phyloP scores from a whole-genome alignment of 1,140 invertebrate genomes.

The Lepidostoma basale region DNA sequence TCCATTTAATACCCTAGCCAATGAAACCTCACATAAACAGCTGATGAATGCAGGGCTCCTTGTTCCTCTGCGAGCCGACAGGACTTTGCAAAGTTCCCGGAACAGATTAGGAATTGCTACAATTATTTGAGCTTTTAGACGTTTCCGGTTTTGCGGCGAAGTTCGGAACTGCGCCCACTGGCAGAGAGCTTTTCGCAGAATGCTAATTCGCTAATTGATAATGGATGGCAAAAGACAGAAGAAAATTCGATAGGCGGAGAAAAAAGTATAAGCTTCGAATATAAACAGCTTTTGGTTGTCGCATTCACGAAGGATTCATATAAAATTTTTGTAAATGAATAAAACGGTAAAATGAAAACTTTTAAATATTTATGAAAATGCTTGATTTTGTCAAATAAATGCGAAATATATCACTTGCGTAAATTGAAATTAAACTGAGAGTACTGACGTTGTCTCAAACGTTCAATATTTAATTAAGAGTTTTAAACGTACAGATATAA shows the following conservation, averaged over 20 bases:
- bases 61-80: not conserved
- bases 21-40: not conserved
- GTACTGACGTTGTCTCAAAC: too few relatives aligned
- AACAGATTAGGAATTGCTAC: constrained; percentile 29
- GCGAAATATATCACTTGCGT: too few relatives aligned
- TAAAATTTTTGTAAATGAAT: not conserved
- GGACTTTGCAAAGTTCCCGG: constrained; percentile 9
- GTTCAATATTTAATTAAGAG: too few relatives aligned
- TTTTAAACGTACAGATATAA: too few relatives aligned
- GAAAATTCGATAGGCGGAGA: not conserved
- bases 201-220: not conserved
- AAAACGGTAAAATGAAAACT: too few relatives aligned
- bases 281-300: not conserved
- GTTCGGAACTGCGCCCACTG: not conserved
- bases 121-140: constrained; percentile 29
- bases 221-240: not conserved
- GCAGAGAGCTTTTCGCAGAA: not conserved
- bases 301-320: not conserved
- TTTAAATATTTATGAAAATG: too few relatives aligned
- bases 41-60: not conserved
- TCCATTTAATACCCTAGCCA: too few relatives aligned
- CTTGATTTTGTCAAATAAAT: too few relatives aligned
- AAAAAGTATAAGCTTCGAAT: not conserved
- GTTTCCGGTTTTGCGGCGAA: constrained; percentile 26
- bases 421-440: too few relatives aligned